Percentiles rank a stretch among this genome's conserved stretches.
Conservation (phyloP, 2,113 vertebrate genomes). For the Okapia johnstoni region DNA sequence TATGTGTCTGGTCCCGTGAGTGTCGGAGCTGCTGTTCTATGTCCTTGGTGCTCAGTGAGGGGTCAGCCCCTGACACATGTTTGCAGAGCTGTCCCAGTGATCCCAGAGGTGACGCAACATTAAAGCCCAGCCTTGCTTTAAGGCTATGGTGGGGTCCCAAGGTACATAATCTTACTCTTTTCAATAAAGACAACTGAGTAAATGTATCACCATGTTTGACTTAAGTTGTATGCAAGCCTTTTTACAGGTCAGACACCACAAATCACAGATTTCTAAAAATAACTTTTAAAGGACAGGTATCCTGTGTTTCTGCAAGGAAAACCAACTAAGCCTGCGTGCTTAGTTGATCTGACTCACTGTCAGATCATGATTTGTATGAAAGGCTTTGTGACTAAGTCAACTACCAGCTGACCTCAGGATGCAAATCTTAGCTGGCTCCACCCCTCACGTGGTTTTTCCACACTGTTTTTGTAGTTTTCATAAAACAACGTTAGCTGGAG, state of each 20-base stretch:
- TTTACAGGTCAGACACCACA: background rate
- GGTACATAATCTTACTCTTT: background rate
- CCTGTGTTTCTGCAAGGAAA: background rate
- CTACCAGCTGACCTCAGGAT: background rate
- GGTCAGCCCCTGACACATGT: background rate
- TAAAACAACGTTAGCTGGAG: background rate
- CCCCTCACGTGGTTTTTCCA: background rate
- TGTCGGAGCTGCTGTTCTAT: background rate
- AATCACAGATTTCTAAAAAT: background rate
- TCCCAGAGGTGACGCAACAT: background rate
- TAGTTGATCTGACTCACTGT: no score
- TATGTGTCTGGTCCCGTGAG: accelerated
- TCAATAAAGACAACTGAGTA: background rate
- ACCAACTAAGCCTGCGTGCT: no score
- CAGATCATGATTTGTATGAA: background rate
- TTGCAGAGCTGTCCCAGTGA: background rate
- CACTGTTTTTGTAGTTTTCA: background rate
- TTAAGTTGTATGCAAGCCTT: background rate
- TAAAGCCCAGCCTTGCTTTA: background rate
- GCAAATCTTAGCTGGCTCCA: background rate
- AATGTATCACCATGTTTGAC: background rate
- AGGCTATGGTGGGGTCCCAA: background rate
- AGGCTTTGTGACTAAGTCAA: background rate
- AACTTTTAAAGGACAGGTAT: background rate
- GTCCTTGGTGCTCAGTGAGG: background rate